Evolutionary conservation across 2,797 vertebrate species (phyloP), one percentile per base, ranked within the genome.

Genomic region (Pseudochirops cupreus): DNA sequence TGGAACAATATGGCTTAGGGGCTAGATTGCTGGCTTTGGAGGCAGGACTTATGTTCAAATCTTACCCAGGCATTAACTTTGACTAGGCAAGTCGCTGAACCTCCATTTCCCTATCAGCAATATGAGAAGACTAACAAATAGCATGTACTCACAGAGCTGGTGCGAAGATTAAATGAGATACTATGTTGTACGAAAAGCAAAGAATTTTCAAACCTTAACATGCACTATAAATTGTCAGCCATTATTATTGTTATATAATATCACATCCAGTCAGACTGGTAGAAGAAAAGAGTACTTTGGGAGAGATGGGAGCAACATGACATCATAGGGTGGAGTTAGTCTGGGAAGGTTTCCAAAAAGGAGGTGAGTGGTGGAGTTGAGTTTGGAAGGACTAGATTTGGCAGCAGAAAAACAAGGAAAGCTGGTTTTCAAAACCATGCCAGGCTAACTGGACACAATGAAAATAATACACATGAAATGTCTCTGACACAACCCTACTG

Each of bases 311-410:
- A 87, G 24, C 74, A 87, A 26, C 39, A 50, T 28, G 74, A 87
- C 39, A 87, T 87, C 74, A 87, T 87, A 26, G 74, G 21, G 74
- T 50, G 74, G 39, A 87, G 74, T 87, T 87, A 50, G 39, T 50
- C 74, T 87, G 74, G 74, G 74, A 87, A 87, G 39, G 39, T 87
- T 50, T 87, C 74, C 74, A 87, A 87, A 54, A 87, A 87, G 74
- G 74, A 87, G 74, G 74, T 87, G 74, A 87, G 74, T 46, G 74
- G 21, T 5, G 21, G 74, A 87, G 74, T 50, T 87, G 74, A 87
- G 39, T 46, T 87, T 87, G 74, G 74, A 87, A 87, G 24, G 39
- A 26, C 39, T 50, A 87, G 21, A 50, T 87, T 50, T 87, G 74
- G 74, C 39, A 87, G 74, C 39, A 87, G 74, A 50, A 24, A 87